These are phyloP conservation scores for Nothocercus nigrocapillus DNA, from an alignment of 2,113 vertebrate species.

Conservation along the genomic window DNA sequence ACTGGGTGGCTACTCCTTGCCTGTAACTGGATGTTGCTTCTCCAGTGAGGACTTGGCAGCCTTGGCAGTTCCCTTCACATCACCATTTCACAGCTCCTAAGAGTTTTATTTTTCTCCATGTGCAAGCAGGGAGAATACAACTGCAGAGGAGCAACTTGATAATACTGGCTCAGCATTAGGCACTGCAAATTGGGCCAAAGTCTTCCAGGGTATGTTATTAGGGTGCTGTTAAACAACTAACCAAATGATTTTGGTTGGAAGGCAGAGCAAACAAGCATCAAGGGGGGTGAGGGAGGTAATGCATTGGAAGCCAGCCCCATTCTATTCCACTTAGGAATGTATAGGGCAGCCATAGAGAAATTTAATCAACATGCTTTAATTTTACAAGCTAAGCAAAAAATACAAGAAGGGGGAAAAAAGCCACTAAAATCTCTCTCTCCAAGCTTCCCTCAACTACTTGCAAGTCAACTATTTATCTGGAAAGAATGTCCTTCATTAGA, in stretches of 20 bases:
- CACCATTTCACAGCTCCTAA: not conserved
- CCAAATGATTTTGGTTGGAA: not conserved
- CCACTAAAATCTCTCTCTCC: not conserved
- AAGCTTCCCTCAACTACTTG: not conserved
- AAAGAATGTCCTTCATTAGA: not conserved
- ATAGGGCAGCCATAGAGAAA: not conserved
- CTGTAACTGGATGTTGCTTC: not conserved
- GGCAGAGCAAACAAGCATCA: not conserved
- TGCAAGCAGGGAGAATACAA: not conserved
- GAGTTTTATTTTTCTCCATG: not conserved
- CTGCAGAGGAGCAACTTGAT: not conserved
- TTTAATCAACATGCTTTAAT: not conserved
- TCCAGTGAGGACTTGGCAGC: not conserved
- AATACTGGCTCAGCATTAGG: not conserved
- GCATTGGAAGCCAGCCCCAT: not conserved
- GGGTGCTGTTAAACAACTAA: not conserved
- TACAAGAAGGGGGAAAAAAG: not conserved
- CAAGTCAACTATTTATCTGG: not conserved
- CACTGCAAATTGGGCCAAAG: not conserved
- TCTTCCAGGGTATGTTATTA: not conserved
- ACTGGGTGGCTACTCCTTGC: not conserved
- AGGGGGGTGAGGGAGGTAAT: too few relatives aligned
- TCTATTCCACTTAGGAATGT: not conserved
- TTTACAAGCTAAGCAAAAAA: not conserved
- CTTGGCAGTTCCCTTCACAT: not conserved